Evolutionary conservation across 1,140 invertebrate genomes (phyloP), one percentile per base, ranked within the genome.

Genomic region (Phymastichus coffea): DNA sequence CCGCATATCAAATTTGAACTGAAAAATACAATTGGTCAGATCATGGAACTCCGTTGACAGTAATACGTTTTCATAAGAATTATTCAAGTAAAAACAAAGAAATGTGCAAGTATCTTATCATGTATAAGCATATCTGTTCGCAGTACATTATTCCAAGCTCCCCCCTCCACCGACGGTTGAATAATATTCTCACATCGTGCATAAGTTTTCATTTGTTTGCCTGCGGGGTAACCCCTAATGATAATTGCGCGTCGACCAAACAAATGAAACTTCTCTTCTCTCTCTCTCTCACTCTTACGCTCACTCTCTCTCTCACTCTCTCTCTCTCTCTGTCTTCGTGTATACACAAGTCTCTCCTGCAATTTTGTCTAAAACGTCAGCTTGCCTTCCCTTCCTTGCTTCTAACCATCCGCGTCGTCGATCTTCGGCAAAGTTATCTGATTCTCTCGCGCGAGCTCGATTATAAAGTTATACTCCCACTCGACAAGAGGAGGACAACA

Each of bases 401-500:
- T n/a, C n/a, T n/a, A n/a, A n/a, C 33, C 3, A 23, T 19, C 38
- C 37, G n/a, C 35, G 22, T 40, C 48, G 57, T 58, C 48, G 57
- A 58, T 58, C 57, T 58, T 58, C 26, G 47, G 17, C 44, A 7
- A 58, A 58, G 19, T 58, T 58, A 14, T 44, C 57, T 52, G 38
- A 20, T 43, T 49, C 56, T 23, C 35, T 17, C 23, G 25, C 22
- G 17, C 43, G 14, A 47, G 8, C 40, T 53, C 49, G 41, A 53
- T 53, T 53, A 53, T 60, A 60, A 60, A 58, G 56, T 58, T 58
- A 51, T 58, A 33, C 14, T 15, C 25, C 30, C 6, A 33, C 6
- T 33, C 12, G 28, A 6, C 28, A 33, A 12, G n/a, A n/a, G n/a
- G n/a, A n/a, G n/a, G n/a, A n/a, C n/a, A n/a, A n/a, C n/a, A n/a